phyloP scores from a whole-genome alignment of 2,113 vertebrate genomes.

The Rynchops niger region DNA sequence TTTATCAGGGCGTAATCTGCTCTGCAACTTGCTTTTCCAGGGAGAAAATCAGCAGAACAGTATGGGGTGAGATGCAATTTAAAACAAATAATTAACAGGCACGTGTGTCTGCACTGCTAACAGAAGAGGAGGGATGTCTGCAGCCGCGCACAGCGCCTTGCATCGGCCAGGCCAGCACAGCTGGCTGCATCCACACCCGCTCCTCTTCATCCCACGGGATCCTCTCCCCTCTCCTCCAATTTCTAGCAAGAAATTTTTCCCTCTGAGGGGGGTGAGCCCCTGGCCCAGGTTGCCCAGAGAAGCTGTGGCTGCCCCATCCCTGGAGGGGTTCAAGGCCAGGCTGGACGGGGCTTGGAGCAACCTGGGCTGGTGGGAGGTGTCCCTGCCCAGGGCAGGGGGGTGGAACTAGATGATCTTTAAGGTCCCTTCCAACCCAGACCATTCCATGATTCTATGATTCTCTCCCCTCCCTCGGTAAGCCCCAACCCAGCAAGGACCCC shows the following conservation, averaged over 20 bases:
- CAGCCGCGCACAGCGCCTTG: accelerated
- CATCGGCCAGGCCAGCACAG: accelerated
- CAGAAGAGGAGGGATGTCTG: not conserved
- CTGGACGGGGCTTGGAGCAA: not conserved
- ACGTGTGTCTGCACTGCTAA: not conserved
- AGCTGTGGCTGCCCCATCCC: not conserved
- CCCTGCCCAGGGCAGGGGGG: not conserved
- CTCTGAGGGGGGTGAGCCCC: not conserved
- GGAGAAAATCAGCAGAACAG: constrained; percentile 36
- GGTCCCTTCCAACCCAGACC: not conserved
- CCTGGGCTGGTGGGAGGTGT: not conserved
- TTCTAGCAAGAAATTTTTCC: not conserved
- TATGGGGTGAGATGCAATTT: not conserved
- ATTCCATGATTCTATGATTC: not conserved
- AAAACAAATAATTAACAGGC: constrained; percentile 12
- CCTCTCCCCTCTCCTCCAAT: not conserved
- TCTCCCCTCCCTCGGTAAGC: not conserved
- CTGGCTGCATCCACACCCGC: not conserved
- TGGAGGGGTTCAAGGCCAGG: not conserved
- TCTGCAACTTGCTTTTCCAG: not conserved
- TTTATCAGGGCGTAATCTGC: not conserved
- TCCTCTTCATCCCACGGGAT: not conserved
- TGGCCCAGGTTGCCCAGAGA: not conserved
- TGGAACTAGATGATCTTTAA: not conserved
- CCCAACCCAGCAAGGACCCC: not conserved